A percentile compares a stretch with the other conserved stretches of the same genome.
These are phyloP conservation scores for Acanthochromis polyacanthus DNA, from an alignment of 2,113 vertebrate genomes.

Conservation along the genomic window DNA sequence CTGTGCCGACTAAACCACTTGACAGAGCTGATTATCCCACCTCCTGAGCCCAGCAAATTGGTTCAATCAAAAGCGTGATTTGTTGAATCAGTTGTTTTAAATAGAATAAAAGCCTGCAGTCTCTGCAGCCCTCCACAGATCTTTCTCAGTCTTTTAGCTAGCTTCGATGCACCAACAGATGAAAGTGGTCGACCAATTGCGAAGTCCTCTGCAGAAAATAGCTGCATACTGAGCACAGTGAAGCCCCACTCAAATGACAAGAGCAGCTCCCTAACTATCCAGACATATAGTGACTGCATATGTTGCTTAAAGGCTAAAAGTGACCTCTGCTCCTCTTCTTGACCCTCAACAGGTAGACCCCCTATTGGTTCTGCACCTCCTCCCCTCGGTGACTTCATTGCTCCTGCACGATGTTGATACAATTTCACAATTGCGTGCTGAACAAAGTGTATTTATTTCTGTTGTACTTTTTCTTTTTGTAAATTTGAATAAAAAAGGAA, in stretches of 20 bases:
- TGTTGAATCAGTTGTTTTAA: conserved; percentile 73
- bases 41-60: conserved; percentile 66
- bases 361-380: conserved; percentile 54
- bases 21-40: conserved; percentile 66
- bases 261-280: not conserved
- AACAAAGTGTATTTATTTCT: conserved; percentile 84
- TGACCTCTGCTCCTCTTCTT: conserved; percentile 5
- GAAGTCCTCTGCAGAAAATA: conserved; percentile 6
- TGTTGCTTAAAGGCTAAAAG: conserved; percentile 23
- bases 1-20: conserved; percentile 55
- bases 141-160: conserved; percentile 8
- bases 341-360: conserved; percentile 20
- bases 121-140: conserved; percentile 15
- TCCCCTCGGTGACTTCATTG: conserved; percentile 33
- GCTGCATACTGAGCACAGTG: not conserved
- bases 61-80: conserved; percentile 77
- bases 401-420: conserved; percentile 73
- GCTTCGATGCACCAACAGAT: not conserved
- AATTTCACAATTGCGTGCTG: conserved; percentile 72
- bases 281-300: not conserved
- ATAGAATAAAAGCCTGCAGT: conserved; percentile 55
- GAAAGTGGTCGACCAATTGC: conserved; percentile 28
- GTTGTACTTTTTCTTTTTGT: conserved; percentile 85
- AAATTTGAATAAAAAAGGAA: conserved; percentile 86
- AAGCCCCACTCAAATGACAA: not conserved